These are phyloP conservation scores for Pseudomyrmex sp. DNA, from an alignment of 1,140 invertebrate species.

Conservation along the genomic window DNA sequence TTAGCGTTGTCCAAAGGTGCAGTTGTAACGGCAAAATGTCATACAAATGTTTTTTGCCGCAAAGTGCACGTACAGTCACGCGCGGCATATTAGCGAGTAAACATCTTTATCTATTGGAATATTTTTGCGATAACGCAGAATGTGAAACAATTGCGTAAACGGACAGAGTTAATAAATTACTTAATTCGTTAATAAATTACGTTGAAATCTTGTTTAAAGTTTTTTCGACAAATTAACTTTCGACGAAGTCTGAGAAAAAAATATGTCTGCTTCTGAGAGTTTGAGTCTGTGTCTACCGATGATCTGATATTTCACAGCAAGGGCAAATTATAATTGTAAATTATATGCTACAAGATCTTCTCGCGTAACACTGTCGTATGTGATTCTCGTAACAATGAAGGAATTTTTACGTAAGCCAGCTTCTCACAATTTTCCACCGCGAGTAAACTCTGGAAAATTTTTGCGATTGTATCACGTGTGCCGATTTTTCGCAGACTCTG, in stretches of 20 bases:
- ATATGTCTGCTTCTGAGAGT: conserved; percentile 10
- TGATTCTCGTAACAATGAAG: conserved; percentile 44
- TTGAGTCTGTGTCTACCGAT: conserved; percentile 13
- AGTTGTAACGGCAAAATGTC: conserved; percentile 29
- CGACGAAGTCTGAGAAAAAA: neutral
- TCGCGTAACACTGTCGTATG: conserved; percentile 7
- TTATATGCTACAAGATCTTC: conserved; percentile 17
- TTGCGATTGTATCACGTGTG: conserved; percentile 6
- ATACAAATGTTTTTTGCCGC: neutral
- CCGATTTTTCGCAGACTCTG: conserved; percentile 3
- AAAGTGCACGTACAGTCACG: neutral
- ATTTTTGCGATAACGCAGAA: neutral
- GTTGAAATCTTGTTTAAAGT: neutral
- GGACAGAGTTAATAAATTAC: neutral
- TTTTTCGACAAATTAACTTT: neutral
- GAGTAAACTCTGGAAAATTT: conserved; percentile 39
- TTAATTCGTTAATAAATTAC: neutral
- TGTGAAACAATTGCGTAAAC: neutral
- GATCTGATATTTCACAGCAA: conserved; percentile 45
- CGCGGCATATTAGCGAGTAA: neutral
- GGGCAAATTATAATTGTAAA: conserved; percentile 17
- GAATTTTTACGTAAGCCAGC: conserved; percentile 20
- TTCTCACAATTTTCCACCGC: conserved; percentile 31
- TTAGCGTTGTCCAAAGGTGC: neutral
- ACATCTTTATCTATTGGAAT: no score